Conservation (phyloP, 2,113 vertebrate genomes). For the Hypocryptadius cinnamomeus region DNA sequence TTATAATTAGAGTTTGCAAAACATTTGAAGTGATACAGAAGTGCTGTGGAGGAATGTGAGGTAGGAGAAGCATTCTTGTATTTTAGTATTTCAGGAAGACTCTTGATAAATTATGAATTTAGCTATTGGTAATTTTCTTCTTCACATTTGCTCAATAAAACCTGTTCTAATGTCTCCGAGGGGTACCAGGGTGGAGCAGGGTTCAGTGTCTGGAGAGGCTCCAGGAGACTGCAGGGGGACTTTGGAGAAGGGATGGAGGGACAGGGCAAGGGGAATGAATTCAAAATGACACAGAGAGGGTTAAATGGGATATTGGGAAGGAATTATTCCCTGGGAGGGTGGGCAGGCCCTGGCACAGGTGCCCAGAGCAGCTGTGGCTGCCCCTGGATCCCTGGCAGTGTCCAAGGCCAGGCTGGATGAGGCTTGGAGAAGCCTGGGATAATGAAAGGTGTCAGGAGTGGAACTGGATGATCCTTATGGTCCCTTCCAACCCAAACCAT, state of each 20-base stretch:
- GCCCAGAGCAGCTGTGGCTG: background rate
- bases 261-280: background rate
- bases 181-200: rapidly evolving
- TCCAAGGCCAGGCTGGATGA: rapidly evolving
- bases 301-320: background rate
- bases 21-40: background rate
- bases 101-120: background rate
- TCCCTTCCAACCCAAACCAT: background rate
- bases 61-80: rapidly evolving
- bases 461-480: background rate
- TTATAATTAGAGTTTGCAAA: background rate
- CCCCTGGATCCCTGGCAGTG: background rate
- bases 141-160: background rate
- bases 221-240: background rate
- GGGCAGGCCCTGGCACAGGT: background rate
- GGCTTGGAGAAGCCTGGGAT: rapidly evolving
- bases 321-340: rapidly evolving
- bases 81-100: background rate
- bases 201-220: background rate
- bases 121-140: background rate
- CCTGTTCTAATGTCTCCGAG: background rate
- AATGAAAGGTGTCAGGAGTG: rapidly evolving
- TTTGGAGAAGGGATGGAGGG: background rate
- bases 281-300: background rate
- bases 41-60: background rate